Evolutionary conservation across 2,888 invertebrate species (phyloP), one percentile per base, ranked within the genome.

Genomic region (Hyles lineata): DNA sequence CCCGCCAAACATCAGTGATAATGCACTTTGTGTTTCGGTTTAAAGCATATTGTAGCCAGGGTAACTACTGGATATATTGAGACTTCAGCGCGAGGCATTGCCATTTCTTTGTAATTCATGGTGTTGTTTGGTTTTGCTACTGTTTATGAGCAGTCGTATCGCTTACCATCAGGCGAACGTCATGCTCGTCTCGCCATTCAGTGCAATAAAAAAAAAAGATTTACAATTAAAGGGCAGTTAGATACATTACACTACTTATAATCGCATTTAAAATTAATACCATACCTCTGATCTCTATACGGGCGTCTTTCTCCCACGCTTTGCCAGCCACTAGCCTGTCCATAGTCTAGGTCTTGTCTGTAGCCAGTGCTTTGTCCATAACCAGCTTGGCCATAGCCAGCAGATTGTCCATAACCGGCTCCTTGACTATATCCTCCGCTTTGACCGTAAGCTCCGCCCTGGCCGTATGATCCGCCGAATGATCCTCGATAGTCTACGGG

Each of bases 221-320:
- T 43, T 11, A 43, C 2, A 43, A 3, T 11, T 11, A 11, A 43
- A 43, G 43, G 11, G 11, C 11, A 19, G 25, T 21, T 59, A 59
- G 11, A 11, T 21, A n/a, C 11, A 21, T 60, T 29, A 60, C 11
- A 32, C 32, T 19, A 19, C 2, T 29, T 19, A 25, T 9, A 11
- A 17, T 17, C 11, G 15, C 8, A 11, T 11, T 63, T 5, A 2
- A 35, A 58, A 69, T 61, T 61, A 63, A n/a, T 25, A 25, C 59
- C 77, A 76, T 73, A 92, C 90, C 92, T 94, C 81, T 94, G 91
- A 80, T 95, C 95, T 73, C 94, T 89, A 75, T 94, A 94, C 19
- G 93, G 93, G 73, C 93, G 82, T 60, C 92, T 83, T 70, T 91
- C 92, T 0, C 92, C 92, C 0, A 93, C 92, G 70, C 87, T 92